Conservation (phyloP, 2,888 invertebrate species). For the Drosophila ezoana region DNA sequence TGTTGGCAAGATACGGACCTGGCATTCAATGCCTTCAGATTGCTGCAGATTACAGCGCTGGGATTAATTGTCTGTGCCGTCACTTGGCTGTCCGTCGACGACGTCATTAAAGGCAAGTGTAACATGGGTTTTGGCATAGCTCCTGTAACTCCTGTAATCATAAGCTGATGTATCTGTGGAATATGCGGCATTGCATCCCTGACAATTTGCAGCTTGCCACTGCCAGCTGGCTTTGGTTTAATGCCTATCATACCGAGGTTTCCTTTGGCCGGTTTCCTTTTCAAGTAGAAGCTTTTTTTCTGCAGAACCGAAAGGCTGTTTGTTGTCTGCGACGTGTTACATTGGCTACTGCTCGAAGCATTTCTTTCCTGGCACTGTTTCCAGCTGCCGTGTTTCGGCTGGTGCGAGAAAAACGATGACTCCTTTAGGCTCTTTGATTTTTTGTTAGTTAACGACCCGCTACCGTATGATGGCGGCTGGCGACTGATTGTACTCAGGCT, state of each 20-base stretch:
- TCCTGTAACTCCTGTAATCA: background rate
- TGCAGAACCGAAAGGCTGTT: background rate
- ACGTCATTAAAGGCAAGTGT: too few relatives aligned
- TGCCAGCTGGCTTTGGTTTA: background rate
- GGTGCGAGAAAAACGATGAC: constrained; percentile 8
- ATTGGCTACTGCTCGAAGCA: background rate
- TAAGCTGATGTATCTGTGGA: background rate
- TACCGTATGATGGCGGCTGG: background rate
- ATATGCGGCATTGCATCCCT: background rate
- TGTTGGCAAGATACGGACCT: too few relatives aligned
- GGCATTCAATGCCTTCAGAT: too few relatives aligned
- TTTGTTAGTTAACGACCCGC: background rate
- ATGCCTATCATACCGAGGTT: background rate
- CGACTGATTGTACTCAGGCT: constrained; percentile 23
- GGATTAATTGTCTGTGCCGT: too few relatives aligned
- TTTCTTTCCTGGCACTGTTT: background rate
- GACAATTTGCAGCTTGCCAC: too few relatives aligned
- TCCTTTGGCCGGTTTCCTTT: background rate
- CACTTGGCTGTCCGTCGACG: background rate
- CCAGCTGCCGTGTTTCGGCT: constrained; percentile 3
- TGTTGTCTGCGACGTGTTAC: constrained; percentile 5
- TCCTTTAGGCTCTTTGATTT: background rate
- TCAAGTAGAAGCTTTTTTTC: background rate
- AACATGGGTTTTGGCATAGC: too few relatives aligned
- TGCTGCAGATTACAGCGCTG: too few relatives aligned